phyloP scores from a whole-genome alignment of 2,113 vertebrate species.

The Tonatia bakeri region DNA sequence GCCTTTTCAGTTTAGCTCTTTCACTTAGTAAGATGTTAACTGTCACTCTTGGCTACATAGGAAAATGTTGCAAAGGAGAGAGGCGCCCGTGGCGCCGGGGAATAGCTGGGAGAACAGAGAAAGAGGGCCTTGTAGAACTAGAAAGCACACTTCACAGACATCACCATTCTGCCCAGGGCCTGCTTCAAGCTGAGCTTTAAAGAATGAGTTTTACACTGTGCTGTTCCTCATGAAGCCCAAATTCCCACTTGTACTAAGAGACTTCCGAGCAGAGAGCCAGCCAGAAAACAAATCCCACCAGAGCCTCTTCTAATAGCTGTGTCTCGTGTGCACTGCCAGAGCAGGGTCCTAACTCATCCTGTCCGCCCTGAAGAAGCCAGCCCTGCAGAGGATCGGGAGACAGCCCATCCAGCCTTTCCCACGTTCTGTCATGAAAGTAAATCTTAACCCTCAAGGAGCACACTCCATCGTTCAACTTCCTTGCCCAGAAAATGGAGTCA shows the following conservation, averaged over 20 bases:
- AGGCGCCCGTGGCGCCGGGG: background rate
- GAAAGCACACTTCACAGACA: background rate
- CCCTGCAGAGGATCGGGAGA: background rate
- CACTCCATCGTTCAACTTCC: background rate
- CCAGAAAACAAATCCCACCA: background rate
- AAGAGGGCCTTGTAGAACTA: background rate
- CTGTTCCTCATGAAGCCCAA: background rate
- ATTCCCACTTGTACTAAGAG: conserved; percentile 32
- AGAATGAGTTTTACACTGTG: background rate
- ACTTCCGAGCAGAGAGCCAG: conserved; percentile 4
- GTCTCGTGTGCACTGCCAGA: background rate
- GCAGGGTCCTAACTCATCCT: background rate
- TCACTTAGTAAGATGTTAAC: background rate
- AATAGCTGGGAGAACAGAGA: background rate
- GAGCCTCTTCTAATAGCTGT: background rate
- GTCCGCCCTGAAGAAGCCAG: background rate
- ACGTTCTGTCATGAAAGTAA: background rate
- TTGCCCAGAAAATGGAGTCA: background rate
- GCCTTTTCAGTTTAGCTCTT: background rate
- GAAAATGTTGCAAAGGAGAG: background rate
- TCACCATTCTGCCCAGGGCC: background rate
- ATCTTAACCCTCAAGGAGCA: background rate
- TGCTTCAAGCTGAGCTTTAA: background rate
- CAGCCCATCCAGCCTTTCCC: background rate
- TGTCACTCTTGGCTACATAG: background rate